Conservation (phyloP, 2,113 vertebrate genomes). For the Pomatostomus ruficeps region DNA sequence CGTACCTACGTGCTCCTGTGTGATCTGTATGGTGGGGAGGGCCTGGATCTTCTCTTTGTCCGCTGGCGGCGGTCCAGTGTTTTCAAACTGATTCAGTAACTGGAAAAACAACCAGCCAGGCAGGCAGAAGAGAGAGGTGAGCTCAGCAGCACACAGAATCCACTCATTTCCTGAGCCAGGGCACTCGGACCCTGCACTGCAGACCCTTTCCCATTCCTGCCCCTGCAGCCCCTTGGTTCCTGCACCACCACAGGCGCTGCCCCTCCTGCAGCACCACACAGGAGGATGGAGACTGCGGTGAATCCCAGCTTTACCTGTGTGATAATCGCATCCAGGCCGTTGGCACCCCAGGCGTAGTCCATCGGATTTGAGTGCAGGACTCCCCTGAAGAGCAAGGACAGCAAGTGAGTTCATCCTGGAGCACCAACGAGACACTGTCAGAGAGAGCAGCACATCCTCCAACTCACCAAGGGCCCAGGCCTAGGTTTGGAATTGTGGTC, state of each 20-base stretch:
- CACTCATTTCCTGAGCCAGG: background rate
- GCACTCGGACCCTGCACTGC: fast-evolving
- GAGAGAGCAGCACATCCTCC: background rate
- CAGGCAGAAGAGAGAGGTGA: background rate
- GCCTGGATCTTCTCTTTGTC: slow-evolving; percentile 93
- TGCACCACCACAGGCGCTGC: background rate
- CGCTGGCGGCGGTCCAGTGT: slow-evolving; percentile 94
- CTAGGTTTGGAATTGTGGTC: slow-evolving; percentile 90
- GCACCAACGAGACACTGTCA: background rate
- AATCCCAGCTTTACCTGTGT: slow-evolving; percentile 80
- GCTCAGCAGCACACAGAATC: background rate
- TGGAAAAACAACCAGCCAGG: slow-evolving; percentile 55
- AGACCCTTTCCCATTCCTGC: background rate
- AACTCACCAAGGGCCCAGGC: slow-evolving; percentile 93
- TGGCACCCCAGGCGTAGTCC: slow-evolving; percentile 97
- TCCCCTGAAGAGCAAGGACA: slow-evolving; percentile 73
- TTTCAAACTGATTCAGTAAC: slow-evolving; percentile 99
- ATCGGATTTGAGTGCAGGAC: slow-evolving; percentile 95
- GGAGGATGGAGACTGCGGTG: fast-evolving
- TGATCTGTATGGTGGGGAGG: slow-evolving; percentile 88
- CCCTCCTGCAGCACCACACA: background rate
- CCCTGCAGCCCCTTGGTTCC: fast-evolving
- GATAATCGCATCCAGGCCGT: slow-evolving; percentile 92
- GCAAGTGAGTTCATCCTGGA: background rate
- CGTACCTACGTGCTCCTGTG: slow-evolving; percentile 92